Evolutionary conservation across 2,113 vertebrate species (phyloP).

Genomic region (Heloderma charlesbogerti): DNA sequence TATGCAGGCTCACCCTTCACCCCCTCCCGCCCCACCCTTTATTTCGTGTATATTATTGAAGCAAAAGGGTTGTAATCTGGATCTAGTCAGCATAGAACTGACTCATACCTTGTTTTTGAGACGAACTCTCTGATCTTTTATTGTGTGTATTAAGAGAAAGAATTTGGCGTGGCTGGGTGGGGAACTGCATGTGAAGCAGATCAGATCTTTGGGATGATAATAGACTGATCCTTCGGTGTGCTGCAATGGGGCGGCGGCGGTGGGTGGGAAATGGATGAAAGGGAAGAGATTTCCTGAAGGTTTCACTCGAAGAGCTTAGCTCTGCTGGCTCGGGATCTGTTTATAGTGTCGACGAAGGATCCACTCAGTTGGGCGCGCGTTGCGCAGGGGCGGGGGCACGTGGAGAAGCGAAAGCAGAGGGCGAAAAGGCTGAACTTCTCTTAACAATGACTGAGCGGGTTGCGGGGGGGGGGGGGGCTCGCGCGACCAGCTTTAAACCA

Average conservation of each 20-base stretch:
- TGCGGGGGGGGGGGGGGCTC: background rate
- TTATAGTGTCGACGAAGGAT: constrained; percentile 27
- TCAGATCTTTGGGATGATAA: background rate
- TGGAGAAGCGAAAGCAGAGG: background rate
- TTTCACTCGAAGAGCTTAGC: constrained; percentile 10
- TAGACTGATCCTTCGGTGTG: background rate
- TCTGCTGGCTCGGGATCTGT: constrained; percentile 13
- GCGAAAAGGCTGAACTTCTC: background rate
- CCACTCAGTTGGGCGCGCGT: too few relatives aligned
- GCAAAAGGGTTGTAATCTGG: background rate
- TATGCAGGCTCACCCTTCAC: background rate
- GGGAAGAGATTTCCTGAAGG: constrained; percentile 40
- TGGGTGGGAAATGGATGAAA: constrained; percentile 30
- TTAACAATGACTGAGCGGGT: background rate
- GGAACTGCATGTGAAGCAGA: background rate
- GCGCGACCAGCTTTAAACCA: background rate
- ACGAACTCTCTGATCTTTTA: background rate
- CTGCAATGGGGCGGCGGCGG: background rate
- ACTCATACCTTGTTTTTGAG: background rate
- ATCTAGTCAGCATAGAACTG: background rate
- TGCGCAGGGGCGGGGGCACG: background rate
- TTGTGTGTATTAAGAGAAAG: background rate
- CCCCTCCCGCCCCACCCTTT: background rate
- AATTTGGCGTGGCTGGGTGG: background rate
- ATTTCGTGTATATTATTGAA: background rate